Conservation (phyloP, 2,113 vertebrate species). For the Cercopithecus mona region DNA sequence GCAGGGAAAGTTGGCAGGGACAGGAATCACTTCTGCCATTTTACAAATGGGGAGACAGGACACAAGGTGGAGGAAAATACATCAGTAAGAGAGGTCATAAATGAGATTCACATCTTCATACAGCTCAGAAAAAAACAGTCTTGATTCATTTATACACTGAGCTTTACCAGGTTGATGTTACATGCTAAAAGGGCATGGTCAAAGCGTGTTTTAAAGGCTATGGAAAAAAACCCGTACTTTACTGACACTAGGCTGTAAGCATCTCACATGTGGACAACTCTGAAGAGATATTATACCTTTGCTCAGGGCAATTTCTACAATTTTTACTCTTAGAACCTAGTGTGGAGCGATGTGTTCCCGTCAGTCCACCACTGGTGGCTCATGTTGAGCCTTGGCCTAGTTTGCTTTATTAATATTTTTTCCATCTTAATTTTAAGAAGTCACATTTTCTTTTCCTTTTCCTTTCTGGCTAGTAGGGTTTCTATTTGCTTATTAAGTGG, state of each 20-base stretch:
- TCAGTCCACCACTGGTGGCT: neutral
- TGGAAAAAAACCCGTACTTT: neutral
- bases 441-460: neutral
- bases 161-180: neutral
- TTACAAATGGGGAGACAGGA: neutral
- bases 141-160: neutral
- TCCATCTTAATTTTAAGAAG: constrained; percentile 40
- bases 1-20: neutral
- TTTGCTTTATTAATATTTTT: neutral
- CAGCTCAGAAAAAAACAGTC: neutral
- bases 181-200: neutral
- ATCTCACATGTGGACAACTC: neutral
- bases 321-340: neutral
- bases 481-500: constrained; percentile 22
- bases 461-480: neutral
- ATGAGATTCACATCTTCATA: neutral
- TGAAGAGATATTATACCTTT: neutral
- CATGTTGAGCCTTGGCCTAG: neutral
- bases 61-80: neutral
- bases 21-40: neutral
- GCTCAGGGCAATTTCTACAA: neutral
- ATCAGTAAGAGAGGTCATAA: neutral
- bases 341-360: neutral
- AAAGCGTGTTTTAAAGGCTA: neutral
- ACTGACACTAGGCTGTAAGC: neutral